phyloP scores from a whole-genome alignment of 1,140 invertebrate genomes.

The Papilio aristodemus region DNA sequence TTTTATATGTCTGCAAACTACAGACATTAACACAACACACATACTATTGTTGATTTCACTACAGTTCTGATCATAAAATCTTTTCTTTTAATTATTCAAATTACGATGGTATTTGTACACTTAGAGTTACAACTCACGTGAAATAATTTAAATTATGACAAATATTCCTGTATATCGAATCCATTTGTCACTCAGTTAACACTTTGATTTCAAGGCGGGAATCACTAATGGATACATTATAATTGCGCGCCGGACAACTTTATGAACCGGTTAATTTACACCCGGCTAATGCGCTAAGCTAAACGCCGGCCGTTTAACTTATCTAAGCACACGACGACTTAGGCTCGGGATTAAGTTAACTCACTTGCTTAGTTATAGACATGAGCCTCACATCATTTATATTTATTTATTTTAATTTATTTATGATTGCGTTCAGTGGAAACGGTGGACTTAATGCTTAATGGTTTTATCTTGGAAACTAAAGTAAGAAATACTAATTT shows the following conservation, averaged over 20 bases:
- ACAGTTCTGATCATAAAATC: too few species aligned
- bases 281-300: neutral
- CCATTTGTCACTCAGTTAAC: slow-evolving; percentile 9
- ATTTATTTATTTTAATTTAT: slow-evolving; percentile 7
- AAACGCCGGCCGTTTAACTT: slow-evolving; percentile 4
- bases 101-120: too few species aligned
- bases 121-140: neutral
- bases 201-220: neutral
- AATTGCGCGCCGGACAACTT: slow-evolving; percentile 16
- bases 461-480: too few species aligned
- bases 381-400: neutral
- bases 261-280: slow-evolving; percentile 18
- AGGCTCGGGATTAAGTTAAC: slow-evolving; percentile 10
- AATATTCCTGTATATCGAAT: neutral
- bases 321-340: slow-evolving; percentile 11
- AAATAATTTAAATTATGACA: neutral
- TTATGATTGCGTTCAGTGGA: neutral
- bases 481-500: too few species aligned
- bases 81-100: too few species aligned
- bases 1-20: too few species aligned
- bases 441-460: neutral
- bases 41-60: too few species aligned
- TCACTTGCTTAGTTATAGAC: slow-evolving; percentile 12
- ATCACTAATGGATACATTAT: slow-evolving; percentile 6
- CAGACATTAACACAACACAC: too few species aligned